These are phyloP conservation scores for Plemyria rubiginata DNA, from an alignment of 2,888 invertebrate genomes.

Conservation along the genomic window DNA sequence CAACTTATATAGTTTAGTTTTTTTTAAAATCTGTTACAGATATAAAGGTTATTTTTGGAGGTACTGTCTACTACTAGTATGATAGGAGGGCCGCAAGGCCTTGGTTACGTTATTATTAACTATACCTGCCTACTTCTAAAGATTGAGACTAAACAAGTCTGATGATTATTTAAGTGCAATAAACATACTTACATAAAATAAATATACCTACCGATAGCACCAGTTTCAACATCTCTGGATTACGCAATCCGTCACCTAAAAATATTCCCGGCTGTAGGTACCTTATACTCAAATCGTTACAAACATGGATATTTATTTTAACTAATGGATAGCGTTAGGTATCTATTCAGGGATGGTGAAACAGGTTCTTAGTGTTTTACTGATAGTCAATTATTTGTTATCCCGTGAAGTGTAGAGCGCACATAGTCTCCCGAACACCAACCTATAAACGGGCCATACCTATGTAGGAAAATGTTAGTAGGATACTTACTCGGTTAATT, in stretches of 20 bases:
- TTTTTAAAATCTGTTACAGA: background rate
- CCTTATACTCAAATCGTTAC: no score
- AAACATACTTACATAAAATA: constrained; percentile 17
- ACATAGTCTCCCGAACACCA: background rate
- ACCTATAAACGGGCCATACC: background rate
- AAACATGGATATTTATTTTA: no score
- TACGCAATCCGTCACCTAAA: no score
- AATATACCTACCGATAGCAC: constrained; percentile 19
- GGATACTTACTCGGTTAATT: background rate
- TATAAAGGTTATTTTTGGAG: no score
- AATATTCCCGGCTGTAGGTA: no score
- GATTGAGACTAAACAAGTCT: constrained; percentile 29
- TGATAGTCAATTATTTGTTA: constrained; percentile 32
- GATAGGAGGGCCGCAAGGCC: no score
- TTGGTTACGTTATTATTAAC: no score
- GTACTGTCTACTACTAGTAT: no score
- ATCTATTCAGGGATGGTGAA: no score
- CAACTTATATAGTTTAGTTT: background rate
- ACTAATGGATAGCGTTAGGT: no score
- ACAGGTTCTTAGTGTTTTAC: constrained; percentile 17
- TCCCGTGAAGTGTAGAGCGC: constrained; percentile 2
- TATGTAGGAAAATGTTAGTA: background rate
- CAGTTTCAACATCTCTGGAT: no score
- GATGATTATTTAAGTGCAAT: constrained; percentile 39
- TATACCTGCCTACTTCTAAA: constrained; percentile 9